Evolutionary conservation across 2,113 vertebrate species (phyloP).

Genomic region (Phylloscopus trochiloides): DNA sequence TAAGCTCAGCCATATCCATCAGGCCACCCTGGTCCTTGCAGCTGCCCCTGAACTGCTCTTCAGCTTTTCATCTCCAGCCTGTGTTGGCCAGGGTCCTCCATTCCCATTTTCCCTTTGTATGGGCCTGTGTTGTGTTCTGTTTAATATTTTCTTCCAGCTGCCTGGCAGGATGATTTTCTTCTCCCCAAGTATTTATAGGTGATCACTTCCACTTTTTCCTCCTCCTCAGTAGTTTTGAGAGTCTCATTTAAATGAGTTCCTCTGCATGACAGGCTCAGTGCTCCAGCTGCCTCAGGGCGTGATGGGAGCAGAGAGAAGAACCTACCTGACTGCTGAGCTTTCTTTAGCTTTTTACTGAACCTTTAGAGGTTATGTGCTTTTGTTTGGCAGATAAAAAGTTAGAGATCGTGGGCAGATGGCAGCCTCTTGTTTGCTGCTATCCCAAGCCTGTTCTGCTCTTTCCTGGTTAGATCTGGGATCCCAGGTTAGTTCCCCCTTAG

Average conservation of each 20-base stretch:
- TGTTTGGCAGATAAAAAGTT: background rate
- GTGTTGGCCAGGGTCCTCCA: background rate
- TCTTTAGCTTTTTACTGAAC: background rate
- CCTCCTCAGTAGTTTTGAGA: background rate
- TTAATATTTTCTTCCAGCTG: background rate
- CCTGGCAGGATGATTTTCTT: background rate
- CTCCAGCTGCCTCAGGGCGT: background rate
- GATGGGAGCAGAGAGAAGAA: background rate
- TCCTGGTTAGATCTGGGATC: background rate
- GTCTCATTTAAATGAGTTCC: background rate
- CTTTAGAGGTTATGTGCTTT: background rate
- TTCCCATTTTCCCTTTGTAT: background rate
- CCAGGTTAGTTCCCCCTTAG: background rate
- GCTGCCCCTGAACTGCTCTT: background rate
- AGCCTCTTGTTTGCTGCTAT: background rate
- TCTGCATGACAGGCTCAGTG: background rate
- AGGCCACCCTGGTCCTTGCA: background rate
- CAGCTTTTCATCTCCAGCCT: background rate
- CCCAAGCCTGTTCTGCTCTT: background rate
- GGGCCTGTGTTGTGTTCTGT: background rate
- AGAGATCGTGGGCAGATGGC: background rate
- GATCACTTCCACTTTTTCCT: background rate
- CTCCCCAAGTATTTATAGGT: fast-evolving
- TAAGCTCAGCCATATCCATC: background rate
- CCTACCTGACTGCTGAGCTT: background rate